These are phyloP conservation scores for Paramuricea clavata DNA, from an alignment of 92 coral and sea anemone genomes.

Conservation along the genomic window DNA sequence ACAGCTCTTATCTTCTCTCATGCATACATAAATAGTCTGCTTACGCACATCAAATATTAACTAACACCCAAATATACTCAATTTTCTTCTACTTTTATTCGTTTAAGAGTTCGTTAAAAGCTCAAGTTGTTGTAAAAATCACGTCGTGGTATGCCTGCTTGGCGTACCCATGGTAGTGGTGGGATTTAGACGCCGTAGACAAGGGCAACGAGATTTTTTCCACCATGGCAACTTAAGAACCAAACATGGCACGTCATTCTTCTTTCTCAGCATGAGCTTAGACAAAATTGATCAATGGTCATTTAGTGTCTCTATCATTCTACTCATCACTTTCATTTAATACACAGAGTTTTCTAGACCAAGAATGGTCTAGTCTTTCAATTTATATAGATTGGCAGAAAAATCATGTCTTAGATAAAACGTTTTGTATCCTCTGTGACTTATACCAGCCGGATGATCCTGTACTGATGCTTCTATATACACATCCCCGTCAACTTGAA, in stretches of 20 bases:
- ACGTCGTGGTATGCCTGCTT: not conserved
- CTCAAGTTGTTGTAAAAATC: not conserved
- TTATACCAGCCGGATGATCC: not conserved
- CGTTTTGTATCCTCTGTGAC: not conserved
- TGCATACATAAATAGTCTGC: conserved; percentile 47
- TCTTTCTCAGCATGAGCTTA: conserved; percentile 36
- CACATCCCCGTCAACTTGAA: not conserved
- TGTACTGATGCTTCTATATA: not conserved
- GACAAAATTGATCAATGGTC: not conserved
- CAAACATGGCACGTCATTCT: conserved; percentile 47
- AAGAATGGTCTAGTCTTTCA: no score
- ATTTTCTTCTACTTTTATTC: not conserved
- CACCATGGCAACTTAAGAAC: conserved; percentile 59
- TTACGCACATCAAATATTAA: not conserved
- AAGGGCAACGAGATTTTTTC: conserved; percentile 47
- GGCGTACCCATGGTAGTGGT: conserved; percentile 8
- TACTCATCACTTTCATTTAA: not conserved
- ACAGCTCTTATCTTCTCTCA: conserved; percentile 22
- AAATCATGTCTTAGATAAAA: not conserved
- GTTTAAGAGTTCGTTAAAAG: not conserved
- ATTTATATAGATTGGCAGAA: not conserved
- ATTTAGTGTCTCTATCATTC: not conserved
- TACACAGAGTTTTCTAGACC: not conserved
- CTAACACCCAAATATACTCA: not conserved
- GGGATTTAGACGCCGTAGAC: conserved; percentile 52